Percentiles rank a stretch among this genome's conserved stretches.
phyloP scores from a whole-genome alignment of 2,888 invertebrate genomes.

The Agonopterix heracliana region DNA sequence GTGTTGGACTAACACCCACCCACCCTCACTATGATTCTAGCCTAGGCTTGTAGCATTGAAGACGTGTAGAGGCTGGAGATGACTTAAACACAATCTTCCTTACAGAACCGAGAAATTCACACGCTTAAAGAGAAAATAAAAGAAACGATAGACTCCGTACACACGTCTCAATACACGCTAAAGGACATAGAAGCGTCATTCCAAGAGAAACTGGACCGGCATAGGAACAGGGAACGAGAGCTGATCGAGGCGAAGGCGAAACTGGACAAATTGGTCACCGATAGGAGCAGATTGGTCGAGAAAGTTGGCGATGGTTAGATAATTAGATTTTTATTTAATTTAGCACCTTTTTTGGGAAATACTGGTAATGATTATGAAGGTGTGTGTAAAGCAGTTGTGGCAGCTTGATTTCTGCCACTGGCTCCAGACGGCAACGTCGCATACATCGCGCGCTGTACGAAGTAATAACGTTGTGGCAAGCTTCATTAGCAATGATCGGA shows the following conservation, averaged over 20 bases:
- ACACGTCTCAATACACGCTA: constrained; percentile 46
- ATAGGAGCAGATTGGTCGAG: constrained; percentile 54
- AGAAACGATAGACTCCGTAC: constrained; percentile 41
- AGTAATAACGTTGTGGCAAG: too few relatives aligned
- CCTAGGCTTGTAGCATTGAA: too few relatives aligned
- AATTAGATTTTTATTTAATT: not conserved
- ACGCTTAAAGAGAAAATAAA: constrained; percentile 47
- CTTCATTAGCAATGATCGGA: too few relatives aligned
- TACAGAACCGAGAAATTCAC: constrained; percentile 52
- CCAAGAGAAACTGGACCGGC: constrained; percentile 60
- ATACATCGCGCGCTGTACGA: too few relatives aligned
- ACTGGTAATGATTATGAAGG: not conserved
- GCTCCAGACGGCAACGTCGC: too few relatives aligned
- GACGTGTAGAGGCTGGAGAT: too few relatives aligned
- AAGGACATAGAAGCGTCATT: constrained; percentile 51
- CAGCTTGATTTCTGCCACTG: too few relatives aligned
- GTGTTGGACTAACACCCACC: too few relatives aligned
- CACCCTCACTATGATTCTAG: too few relatives aligned
- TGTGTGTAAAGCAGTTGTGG: not conserved
- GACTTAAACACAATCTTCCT: constrained; percentile 1
- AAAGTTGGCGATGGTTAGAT: constrained; percentile 70
- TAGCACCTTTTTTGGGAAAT: not conserved
- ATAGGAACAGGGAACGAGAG: constrained; percentile 67
- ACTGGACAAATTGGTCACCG: constrained; percentile 69
- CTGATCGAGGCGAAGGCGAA: constrained; percentile 60